Percentiles rank a stretch among this genome's conserved stretches.
phyloP scores from a whole-genome alignment of 2,113 vertebrate species.

The Clarias macrocephalus region DNA sequence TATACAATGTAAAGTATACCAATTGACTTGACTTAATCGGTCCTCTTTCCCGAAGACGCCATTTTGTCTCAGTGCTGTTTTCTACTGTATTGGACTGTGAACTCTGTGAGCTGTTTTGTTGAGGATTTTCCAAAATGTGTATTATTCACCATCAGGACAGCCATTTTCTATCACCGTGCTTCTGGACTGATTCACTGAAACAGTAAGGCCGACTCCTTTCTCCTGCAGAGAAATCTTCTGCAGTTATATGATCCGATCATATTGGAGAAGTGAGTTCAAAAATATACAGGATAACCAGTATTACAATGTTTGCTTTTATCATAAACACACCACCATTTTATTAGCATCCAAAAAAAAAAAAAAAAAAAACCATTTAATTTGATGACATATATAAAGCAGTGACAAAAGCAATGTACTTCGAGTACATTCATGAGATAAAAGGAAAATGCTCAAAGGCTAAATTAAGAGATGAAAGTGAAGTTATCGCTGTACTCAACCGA shows the following conservation, averaged over 20 bases:
- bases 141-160: too few relatives aligned
- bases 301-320: not conserved
- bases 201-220: too few relatives aligned
- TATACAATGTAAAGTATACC: too few relatives aligned
- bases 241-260: not conserved
- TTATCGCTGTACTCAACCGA: constrained; percentile 55
- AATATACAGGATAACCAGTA: not conserved
- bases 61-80: too few relatives aligned
- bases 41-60: too few relatives aligned
- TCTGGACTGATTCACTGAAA: too few relatives aligned
- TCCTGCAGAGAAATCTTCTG: not conserved
- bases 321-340: not conserved
- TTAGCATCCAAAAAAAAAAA: not conserved
- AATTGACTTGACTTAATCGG: too few relatives aligned
- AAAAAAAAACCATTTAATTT: not conserved
- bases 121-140: too few relatives aligned
- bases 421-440: not conserved
- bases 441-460: constrained; percentile 18
- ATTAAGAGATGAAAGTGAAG: constrained; percentile 67
- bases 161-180: too few relatives aligned
- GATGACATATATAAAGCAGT: not conserved
- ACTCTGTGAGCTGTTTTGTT: too few relatives aligned
- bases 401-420: not conserved
- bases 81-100: too few relatives aligned
- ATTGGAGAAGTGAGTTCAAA: not conserved